Base-by-base conservation (phyloP, 2,888 invertebrate genomes). In the Diachrysia chrysitis region DNA sequence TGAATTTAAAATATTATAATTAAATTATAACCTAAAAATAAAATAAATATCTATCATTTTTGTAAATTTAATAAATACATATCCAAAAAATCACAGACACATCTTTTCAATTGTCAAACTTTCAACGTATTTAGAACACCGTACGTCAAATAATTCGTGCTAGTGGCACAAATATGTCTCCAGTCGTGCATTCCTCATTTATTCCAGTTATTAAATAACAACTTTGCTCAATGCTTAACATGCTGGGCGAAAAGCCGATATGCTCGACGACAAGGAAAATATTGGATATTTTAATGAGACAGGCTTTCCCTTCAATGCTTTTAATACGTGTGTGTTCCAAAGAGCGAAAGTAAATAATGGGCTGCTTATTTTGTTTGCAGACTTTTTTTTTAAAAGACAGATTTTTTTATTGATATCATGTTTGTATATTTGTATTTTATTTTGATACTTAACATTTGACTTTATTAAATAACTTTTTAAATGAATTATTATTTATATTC, bases 281-380 rank as follows among this genome's bases (percentile, higher is more conserved):
- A 82, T 82, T 80, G 66, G 57, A 69, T 71, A 55, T 77, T 78
- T 70, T 80, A 79, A 81, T 78, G 71, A 82, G 60, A 71, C 56
- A 48, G 42, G 48, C 55, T 67, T 74, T 62, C 55, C 32, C 58
- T 51, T 61, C 25, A 54, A 55, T 58, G 72, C 46, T 32, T 73
- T 74, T 68, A 61, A 73, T 67, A 63, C 63, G 51, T 70, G 54
- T 70, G 54, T 29, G 7, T 32, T 21, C 63, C 29, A 46, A 62
- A 32, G 53, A 54, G 25, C 17, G 32, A 53, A 23, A 61, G 56
- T 54, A 63, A 71, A 61, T 66, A n/a, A 55, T 55, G n/a, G 51
- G 63, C n/a, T 21, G 42, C 42, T 42, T 42, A n/a, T 51, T 51
- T 51, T 51, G 19, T 16, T 10, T 48, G 32, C 10, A 10, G 19